Percentiles rank a stretch among this genome's conserved stretches.
phyloP scores from a whole-genome alignment of 2,888 invertebrate species.

The Eulithis prunata region DNA sequence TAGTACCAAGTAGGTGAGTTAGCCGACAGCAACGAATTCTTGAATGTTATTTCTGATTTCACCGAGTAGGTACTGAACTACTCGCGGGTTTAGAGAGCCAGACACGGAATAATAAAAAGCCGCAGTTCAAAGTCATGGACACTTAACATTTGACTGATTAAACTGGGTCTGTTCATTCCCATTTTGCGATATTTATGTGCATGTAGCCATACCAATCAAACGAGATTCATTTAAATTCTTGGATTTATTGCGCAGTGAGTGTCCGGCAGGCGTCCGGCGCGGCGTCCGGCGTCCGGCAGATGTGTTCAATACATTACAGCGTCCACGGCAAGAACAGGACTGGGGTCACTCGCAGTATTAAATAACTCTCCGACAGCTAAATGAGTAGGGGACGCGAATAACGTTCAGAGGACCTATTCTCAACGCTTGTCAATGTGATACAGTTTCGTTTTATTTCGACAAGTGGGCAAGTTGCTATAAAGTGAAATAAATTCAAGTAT shows the following conservation, averaged over 20 bases:
- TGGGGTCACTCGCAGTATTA: constrained; percentile 81
- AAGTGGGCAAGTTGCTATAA: no score
- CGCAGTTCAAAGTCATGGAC: background rate
- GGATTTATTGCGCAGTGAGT: constrained; percentile 65
- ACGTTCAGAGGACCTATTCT: constrained; percentile 57
- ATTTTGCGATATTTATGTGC: constrained; percentile 34
- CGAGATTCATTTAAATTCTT: constrained; percentile 62
- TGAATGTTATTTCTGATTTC: constrained; percentile 3
- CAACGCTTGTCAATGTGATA: constrained; percentile 39
- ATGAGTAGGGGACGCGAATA: constrained; percentile 77
- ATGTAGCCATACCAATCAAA: constrained; percentile 39
- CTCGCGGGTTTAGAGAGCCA: background rate
- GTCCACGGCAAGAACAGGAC: constrained; percentile 59
- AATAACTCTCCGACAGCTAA: constrained; percentile 82
- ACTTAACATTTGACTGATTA: constrained; percentile 22
- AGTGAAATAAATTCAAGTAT: no score
- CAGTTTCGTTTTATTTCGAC: constrained; percentile 29
- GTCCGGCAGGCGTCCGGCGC: constrained; percentile 57
- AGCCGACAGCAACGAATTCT: background rate
- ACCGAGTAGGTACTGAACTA: no score
- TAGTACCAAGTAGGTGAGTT: background rate
- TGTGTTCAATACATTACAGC: constrained; percentile 76
- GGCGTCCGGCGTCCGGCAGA: constrained; percentile 66
- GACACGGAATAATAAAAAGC: constrained; percentile 1
- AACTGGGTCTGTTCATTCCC: constrained; percentile 23